A percentile compares a stretch with the other conserved stretches of the same genome.
These are phyloP conservation scores for Chrysomela aeneicollis DNA, from an alignment of 2,888 invertebrate genomes.

Conservation along the genomic window DNA sequence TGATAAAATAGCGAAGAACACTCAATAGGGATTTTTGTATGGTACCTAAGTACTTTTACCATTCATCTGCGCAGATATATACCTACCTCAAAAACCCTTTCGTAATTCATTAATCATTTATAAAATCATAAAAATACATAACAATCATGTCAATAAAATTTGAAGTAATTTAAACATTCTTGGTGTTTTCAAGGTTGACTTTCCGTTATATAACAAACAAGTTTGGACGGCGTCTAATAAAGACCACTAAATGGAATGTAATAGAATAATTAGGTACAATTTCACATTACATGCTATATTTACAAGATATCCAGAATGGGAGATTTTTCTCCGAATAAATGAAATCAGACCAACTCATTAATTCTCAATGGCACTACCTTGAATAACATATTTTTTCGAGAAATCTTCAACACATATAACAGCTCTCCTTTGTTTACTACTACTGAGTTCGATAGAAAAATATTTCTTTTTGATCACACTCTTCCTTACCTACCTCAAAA, in stretches of 20 bases:
- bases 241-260: slow-evolving; percentile 36
- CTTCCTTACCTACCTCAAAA: slow-evolving; percentile 10
- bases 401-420: slow-evolving; percentile 19
- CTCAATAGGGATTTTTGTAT: slow-evolving; percentile 32
- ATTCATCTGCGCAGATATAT: slow-evolving; percentile 19
- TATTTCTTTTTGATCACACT: slow-evolving; percentile 33
- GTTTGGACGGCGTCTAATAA: slow-evolving; percentile 47
- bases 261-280: slow-evolving; percentile 24
- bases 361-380: slow-evolving; percentile 42
- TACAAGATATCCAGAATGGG: slow-evolving; percentile 51
- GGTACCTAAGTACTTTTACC: slow-evolving; percentile 38
- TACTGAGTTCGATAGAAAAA: slow-evolving; percentile 41
- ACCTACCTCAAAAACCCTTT: slow-evolving; percentile 31
- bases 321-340: slow-evolving; percentile 38
- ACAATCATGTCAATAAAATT: slow-evolving; percentile 53
- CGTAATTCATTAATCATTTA: slow-evolving; percentile 38
- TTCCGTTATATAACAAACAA: slow-evolving; percentile 37
- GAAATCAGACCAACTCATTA: slow-evolving; percentile 35
- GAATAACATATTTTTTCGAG: slow-evolving; percentile 15
- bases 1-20: slow-evolving; percentile 36
- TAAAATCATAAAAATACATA: slow-evolving; percentile 54
- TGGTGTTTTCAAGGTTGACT: slow-evolving; percentile 35
- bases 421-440: slow-evolving; percentile 35
- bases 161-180: slow-evolving; percentile 49
- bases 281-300: slow-evolving; percentile 54